A percentile compares a stretch with the other conserved stretches of the same genome.
These are phyloP conservation scores for Gallinago solitaria DNA, from an alignment of 2,797 vertebrate species.

Conservation along the genomic window DNA sequence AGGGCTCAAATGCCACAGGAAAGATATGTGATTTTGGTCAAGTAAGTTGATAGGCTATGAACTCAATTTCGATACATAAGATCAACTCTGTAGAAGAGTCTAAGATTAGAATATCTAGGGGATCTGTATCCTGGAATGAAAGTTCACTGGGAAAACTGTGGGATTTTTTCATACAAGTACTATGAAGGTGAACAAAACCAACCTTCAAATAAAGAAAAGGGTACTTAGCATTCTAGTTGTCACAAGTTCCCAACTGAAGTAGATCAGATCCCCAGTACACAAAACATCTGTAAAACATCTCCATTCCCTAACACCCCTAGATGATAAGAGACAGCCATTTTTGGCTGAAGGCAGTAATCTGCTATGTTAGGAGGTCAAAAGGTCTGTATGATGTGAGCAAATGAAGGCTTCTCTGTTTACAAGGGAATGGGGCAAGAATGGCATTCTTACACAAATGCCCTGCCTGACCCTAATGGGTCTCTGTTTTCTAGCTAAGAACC, in stretches of 20 bases:
- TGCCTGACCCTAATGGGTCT: slow-evolving; percentile 16
- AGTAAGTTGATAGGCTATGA: background rate
- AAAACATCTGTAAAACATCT: slow-evolving; percentile 22
- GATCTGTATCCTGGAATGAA: background rate
- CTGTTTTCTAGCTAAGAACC: background rate
- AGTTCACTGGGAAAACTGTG: background rate
- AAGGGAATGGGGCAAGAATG: background rate
- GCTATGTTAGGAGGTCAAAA: slow-evolving; percentile 31
- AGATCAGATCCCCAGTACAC: background rate
- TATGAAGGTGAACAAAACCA: background rate
- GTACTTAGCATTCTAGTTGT: background rate
- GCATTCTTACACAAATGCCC: slow-evolving; percentile 23
- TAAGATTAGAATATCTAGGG: background rate
- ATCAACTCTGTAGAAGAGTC: background rate
- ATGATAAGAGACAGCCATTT: slow-evolving; percentile 34
- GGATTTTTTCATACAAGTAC: accelerated
- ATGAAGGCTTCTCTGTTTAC: slow-evolving; percentile 51
- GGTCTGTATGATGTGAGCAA: slow-evolving; percentile 35
- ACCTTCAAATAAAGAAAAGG: background rate
- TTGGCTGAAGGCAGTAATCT: slow-evolving; percentile 23
- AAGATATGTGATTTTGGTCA: background rate
- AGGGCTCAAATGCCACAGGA: background rate
- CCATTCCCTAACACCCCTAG: background rate
- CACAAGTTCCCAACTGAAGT: background rate
- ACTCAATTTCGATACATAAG: background rate